Base-by-base conservation (phyloP, 2,113 vertebrate species). In the Empidonax alnorum region DNA sequence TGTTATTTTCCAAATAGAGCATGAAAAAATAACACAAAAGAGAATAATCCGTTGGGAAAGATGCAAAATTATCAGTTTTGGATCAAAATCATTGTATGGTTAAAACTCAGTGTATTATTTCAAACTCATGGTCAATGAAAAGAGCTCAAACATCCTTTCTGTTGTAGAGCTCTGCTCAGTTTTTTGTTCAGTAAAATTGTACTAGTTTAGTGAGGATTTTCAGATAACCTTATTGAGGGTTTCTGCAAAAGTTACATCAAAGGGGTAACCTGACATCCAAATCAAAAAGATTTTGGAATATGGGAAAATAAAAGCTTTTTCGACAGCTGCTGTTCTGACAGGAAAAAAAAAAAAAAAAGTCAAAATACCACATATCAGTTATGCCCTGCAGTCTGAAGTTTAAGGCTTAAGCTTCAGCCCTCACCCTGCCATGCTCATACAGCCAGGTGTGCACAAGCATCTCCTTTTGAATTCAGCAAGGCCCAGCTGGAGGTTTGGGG, bases 1-100 rank as follows among this genome's bases (percentile, higher is more conserved):
- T 89, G 75, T 76, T 86, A 78, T 95, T 96, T 92, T 87, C 55
- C 46, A 95, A 96, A 1, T 50, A 58, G 33, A 93, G 63, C 79
- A 55, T 73, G 59, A 80, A 67, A 66, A 72, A 93, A 52, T 8
- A 92, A 25, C 17, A 71, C 67, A 66, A 42, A 81, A 76, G 56
- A 71, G 33, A 81, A 87, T 37, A 86, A 58, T 39, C 24, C 28
- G 7, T 27, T 73, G 37, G 55, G 75, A 69, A 50, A 86, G n/a
- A 76, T 41, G 46, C 8, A 88, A 49, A 15, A 33, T 35, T 80
- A 73, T 76, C 63, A 53, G n/a, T n/a, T 92, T 66, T n/a, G 25
- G 46, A 85, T 73, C 28, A 80, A 82, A 83, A 58, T 18, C 0
- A 1, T 31, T 28, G 24, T 27, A 78, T 62, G 16, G 31, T 44